Percentiles rank a stretch among this genome's conserved stretches.
Evolutionary conservation across 2,797 vertebrate genomes (phyloP).

Genomic region (Coregonus suidteri): DNA sequence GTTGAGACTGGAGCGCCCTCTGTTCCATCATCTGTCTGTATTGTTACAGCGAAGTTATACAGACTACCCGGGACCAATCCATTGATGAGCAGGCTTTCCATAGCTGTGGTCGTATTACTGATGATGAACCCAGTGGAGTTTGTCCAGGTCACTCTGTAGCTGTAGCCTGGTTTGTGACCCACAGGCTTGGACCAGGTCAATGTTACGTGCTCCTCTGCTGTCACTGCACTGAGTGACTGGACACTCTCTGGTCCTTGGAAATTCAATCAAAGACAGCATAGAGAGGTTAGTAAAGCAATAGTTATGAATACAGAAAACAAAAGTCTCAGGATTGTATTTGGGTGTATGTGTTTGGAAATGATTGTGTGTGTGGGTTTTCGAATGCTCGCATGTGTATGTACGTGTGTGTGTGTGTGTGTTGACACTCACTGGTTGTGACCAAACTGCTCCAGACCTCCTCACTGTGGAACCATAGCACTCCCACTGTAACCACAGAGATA

Average conservation of each 20-base stretch:
- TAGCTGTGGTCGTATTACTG: accelerated
- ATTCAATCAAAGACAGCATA: not conserved
- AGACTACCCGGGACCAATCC: slow-evolving; percentile 51
- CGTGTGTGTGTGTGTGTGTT: slow-evolving; percentile 5
- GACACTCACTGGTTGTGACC: slow-evolving; percentile 72
- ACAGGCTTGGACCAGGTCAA: slow-evolving; percentile 38
- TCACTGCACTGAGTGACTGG: not conserved
- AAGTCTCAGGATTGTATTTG: not conserved
- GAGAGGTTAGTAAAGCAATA: not conserved
- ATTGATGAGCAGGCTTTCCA: accelerated
- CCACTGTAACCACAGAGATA: slow-evolving; percentile 63
- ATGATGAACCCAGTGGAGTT: accelerated
- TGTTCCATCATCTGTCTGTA: slow-evolving; percentile 60
- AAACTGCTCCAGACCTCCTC: slow-evolving; percentile 1
- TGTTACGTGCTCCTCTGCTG: not conserved
- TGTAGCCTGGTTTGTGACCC: slow-evolving; percentile 45
- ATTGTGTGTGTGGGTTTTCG: no score
- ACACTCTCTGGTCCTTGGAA: slow-evolving; percentile 56
- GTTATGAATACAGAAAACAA: not conserved
- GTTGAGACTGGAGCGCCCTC: not conserved
- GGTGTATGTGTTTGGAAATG: no score
- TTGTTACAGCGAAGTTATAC: slow-evolving; percentile 60
- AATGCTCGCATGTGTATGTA: not conserved
- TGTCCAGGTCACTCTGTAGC: slow-evolving; percentile 49
- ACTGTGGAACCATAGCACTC: slow-evolving; percentile 53